phyloP scores from a whole-genome alignment of 2,113 vertebrate species.

The Bettongia penicillata region DNA sequence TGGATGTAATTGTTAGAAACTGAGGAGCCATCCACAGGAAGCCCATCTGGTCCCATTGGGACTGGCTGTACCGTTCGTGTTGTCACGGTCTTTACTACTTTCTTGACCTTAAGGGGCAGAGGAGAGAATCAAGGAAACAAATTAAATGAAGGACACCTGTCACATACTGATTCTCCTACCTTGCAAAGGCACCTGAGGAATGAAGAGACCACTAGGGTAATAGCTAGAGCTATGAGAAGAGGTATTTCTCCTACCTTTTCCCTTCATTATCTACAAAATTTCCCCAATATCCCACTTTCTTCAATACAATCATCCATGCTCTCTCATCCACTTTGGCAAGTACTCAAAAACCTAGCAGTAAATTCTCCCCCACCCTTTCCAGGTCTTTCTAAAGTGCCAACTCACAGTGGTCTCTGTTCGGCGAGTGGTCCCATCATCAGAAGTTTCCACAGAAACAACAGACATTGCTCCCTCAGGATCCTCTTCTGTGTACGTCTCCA shows the following conservation, averaged over 20 bases:
- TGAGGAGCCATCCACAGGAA: slow-evolving; percentile 84
- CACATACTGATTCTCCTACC: background rate
- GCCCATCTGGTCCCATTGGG: slow-evolving; percentile 81
- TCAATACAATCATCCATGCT: background rate
- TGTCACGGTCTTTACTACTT: slow-evolving; percentile 94
- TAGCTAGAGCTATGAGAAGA: background rate
- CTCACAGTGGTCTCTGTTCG: slow-evolving; percentile 94
- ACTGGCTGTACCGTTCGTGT: slow-evolving; percentile 92
- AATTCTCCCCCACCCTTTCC: background rate
- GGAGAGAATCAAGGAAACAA: slow-evolving; percentile 10
- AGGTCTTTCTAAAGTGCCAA: background rate
- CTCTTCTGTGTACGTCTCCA: slow-evolving; percentile 92
- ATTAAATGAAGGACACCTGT: background rate
- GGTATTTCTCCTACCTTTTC: background rate
- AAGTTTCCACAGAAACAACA: slow-evolving; percentile 91
- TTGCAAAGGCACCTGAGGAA: background rate
- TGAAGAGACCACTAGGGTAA: background rate
- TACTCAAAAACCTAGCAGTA: background rate
- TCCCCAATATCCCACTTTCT: slow-evolving; percentile 6
- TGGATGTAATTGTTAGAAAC: slow-evolving; percentile 85
- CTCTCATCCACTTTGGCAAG: background rate
- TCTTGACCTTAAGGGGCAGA: slow-evolving; percentile 88
- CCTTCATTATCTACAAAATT: background rate
- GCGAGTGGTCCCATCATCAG: slow-evolving; percentile 92
- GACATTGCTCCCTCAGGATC: slow-evolving; percentile 90